A percentile compares a stretch with the other conserved stretches of the same genome.
These are phyloP conservation scores for Oreochromis grahami DNA, from an alignment of 2,797 vertebrate species.

Conservation along the genomic window DNA sequence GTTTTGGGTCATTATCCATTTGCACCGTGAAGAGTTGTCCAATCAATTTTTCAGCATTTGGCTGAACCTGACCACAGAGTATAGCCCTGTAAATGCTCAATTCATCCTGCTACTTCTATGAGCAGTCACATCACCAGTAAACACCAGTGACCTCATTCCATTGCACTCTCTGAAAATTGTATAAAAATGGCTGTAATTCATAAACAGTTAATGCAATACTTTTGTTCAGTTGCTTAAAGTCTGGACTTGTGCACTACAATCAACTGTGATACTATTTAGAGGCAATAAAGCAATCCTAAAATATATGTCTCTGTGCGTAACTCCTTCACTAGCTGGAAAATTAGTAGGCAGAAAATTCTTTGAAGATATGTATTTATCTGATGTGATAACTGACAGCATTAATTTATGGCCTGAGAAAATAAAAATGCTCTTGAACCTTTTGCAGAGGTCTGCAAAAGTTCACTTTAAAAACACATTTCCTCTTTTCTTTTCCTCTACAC, in stretches of 20 bases:
- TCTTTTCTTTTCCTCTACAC: background rate
- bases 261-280: background rate
- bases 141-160: background rate
- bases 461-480: background rate
- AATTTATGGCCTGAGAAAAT: background rate
- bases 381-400: background rate
- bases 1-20: background rate
- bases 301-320: background rate
- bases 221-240: background rate
- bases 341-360: background rate
- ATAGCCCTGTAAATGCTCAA: background rate
- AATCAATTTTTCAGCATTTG: background rate
- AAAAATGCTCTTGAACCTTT: background rate
- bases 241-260: background rate
- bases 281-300: too few species aligned
- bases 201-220: background rate
- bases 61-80: background rate
- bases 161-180: background rate
- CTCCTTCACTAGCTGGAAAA: background rate
- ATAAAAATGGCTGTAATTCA: background rate
- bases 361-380: background rate
- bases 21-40: background rate
- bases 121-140: background rate
- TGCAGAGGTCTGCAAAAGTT: background rate
- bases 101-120: background rate